These are phyloP conservation scores for Yasuhikotakia modesta DNA, from an alignment of 2,797 vertebrate genomes.

Conservation along the genomic window DNA sequence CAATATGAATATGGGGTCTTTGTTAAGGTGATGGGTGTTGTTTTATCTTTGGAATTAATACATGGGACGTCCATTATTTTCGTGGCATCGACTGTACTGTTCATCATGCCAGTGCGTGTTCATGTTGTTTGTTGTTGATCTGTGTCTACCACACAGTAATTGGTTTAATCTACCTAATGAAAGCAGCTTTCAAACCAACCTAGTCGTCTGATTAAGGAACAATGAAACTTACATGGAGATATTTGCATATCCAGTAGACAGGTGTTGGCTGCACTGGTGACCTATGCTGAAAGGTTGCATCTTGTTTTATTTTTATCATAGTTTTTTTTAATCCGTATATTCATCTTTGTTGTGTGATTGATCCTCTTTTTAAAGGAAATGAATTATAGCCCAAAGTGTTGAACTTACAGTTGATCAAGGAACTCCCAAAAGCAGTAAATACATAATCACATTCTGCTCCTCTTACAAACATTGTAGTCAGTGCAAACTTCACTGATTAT, in stretches of 20 bases:
- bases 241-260: neutral
- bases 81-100: neutral
- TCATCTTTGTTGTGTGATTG: slow-evolving; percentile 27
- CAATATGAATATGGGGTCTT: slow-evolving; percentile 3
- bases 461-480: neutral
- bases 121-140: slow-evolving; percentile 5
- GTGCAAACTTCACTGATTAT: neutral
- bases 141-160: slow-evolving; percentile 13
- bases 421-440: neutral
- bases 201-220: slow-evolving; percentile 19
- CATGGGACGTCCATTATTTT: slow-evolving; percentile 14
- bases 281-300: neutral
- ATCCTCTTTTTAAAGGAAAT: slow-evolving; percentile 16
- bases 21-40: slow-evolving; percentile 8
- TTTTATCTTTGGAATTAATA: slow-evolving; percentile 14
- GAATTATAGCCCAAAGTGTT: slow-evolving; percentile 25
- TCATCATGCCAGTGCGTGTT: slow-evolving; percentile 13
- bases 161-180: slow-evolving; percentile 29
- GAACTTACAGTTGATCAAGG: slow-evolving; percentile 14
- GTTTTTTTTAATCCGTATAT: slow-evolving; percentile 30
- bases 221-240: slow-evolving; percentile 21
- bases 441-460: neutral
- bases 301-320: slow-evolving; percentile 10
- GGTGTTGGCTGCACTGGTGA: slow-evolving; percentile 34
- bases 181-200: slow-evolving; percentile 11